phyloP scores from a whole-genome alignment of 2,113 vertebrate species.

The Dromiciops gliroides region DNA sequence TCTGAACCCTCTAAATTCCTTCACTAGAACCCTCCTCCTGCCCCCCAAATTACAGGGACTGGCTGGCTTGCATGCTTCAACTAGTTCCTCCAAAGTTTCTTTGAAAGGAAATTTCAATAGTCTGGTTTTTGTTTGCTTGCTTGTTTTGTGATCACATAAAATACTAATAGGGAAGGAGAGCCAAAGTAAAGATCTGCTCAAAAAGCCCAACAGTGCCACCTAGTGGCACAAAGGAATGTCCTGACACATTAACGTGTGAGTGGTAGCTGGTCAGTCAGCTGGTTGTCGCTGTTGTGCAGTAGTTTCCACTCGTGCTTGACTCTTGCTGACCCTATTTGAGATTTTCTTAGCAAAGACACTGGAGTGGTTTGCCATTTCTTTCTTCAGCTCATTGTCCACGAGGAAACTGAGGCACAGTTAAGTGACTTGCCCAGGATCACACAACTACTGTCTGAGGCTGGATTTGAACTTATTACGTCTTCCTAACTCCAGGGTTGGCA shows the following conservation, averaged over 20 bases:
- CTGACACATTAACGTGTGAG: not conserved
- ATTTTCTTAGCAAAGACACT: not conserved
- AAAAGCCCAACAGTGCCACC: conserved; percentile 78
- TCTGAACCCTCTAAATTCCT: not conserved
- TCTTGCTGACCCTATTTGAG: not conserved
- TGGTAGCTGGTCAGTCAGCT: not conserved
- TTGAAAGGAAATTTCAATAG: not conserved
- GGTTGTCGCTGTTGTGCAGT: not conserved
- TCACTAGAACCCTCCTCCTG: not conserved
- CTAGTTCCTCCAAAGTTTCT: not conserved
- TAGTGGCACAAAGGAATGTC: conserved; percentile 62
- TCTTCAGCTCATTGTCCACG: not conserved
- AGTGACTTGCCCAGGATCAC: not conserved
- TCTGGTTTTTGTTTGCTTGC: not conserved
- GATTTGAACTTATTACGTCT: not conserved
- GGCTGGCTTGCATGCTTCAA: not conserved
- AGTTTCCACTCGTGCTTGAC: no score
- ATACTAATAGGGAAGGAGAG: rapidly evolving
- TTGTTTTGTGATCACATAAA: not conserved
- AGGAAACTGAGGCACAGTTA: not conserved
- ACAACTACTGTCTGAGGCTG: not conserved
- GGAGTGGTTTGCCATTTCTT: not conserved
- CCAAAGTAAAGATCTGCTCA: not conserved
- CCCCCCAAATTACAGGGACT: not conserved
- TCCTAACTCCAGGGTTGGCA: not conserved